Evolutionary conservation across 1,140 invertebrate species (phyloP).

Genomic region (Drosophila jambulina): DNA sequence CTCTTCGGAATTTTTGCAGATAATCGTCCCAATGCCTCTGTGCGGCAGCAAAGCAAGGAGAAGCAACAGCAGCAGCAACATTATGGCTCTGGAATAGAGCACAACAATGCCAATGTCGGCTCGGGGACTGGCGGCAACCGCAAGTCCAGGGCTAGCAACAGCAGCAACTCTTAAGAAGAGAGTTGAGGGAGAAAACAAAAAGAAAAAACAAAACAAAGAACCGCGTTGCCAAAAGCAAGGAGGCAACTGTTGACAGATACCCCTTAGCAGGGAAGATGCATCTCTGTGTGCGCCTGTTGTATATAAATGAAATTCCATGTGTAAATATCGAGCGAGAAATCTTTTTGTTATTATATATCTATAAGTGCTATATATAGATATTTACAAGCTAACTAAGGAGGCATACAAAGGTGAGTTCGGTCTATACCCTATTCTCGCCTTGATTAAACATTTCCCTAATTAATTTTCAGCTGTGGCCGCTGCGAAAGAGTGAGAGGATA

Average conservation of each 20-base stretch:
- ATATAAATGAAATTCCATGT: conserved; percentile 75
- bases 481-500: conserved; percentile 2
- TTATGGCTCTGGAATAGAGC: conserved; percentile 57
- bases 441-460: background rate
- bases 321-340: conserved; percentile 66
- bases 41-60: conserved; percentile 72
- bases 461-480: conserved; percentile 43
- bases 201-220: background rate
- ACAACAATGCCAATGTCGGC: conserved; percentile 52
- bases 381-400: conserved; percentile 72
- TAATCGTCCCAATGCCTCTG: conserved; percentile 63
- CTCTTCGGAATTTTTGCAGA: conserved; percentile 23
- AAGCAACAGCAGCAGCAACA: conserved; percentile 65
- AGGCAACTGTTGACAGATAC: conserved; percentile 51
- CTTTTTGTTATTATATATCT: conserved; percentile 71
- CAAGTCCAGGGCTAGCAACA: conserved; percentile 64
- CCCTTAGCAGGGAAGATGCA: conserved; percentile 45
- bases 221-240: conserved; percentile 49
- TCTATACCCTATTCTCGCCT: no score
- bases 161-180: conserved; percentile 47
- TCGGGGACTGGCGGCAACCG: conserved; percentile 56
- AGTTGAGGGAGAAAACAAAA: background rate
- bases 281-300: conserved; percentile 57
- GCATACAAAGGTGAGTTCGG: conserved; percentile 65
- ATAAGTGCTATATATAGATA: conserved; percentile 79